phyloP scores from a whole-genome alignment of 2,113 vertebrate genomes.

The Apaloderma vittatum region DNA sequence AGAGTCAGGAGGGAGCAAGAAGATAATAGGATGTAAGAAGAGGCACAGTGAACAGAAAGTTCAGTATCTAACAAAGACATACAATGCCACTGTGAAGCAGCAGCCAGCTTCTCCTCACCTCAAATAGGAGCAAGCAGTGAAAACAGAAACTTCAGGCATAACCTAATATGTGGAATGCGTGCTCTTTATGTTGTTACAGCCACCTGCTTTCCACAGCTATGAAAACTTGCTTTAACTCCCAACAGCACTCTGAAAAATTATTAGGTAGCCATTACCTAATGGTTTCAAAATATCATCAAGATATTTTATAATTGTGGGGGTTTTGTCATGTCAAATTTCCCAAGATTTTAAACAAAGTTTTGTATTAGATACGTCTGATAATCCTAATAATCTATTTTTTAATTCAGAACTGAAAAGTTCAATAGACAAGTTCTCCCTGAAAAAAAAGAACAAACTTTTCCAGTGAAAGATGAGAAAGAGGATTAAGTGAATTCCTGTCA shows the following conservation, averaged over 20 bases:
- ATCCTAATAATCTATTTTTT: not conserved
- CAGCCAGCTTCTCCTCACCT: not conserved
- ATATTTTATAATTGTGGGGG: not conserved
- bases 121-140: not conserved
- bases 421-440: not conserved
- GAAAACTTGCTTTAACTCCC: not conserved
- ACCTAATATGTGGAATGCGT: not conserved
- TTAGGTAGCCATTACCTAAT: not conserved
- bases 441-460: not conserved
- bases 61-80: not conserved
- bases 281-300: not conserved
- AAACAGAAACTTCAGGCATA: not conserved
- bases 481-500: not conserved
- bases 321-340: not conserved
- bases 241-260: not conserved
- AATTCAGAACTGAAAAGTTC: not conserved
- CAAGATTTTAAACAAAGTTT: not conserved
- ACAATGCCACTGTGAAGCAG: not conserved
- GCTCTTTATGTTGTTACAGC: not conserved
- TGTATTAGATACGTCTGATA: not conserved
- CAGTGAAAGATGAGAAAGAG: not conserved
- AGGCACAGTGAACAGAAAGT: not conserved
- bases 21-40: slow-evolving; percentile 16
- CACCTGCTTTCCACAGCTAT: not conserved
- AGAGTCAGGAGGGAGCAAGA: not conserved